Evolutionary conservation across 2,797 vertebrate genomes (phyloP).

Genomic region (Psittacula echo): DNA sequence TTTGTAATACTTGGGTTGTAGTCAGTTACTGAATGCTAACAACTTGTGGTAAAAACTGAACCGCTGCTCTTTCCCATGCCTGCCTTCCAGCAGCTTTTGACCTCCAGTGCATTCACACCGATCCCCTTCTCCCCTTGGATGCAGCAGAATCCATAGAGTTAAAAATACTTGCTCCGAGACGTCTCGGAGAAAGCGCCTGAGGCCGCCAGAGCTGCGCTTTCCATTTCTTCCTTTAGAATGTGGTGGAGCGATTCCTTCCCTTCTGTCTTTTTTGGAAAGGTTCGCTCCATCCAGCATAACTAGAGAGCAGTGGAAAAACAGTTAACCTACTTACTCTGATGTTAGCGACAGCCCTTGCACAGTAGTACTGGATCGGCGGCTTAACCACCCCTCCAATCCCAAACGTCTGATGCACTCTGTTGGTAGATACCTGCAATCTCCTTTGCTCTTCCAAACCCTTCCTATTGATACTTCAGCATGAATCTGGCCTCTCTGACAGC

Average conservation of each 20-base stretch:
- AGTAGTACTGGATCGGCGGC: conserved; percentile 48
- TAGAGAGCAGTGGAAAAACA: conserved; percentile 80
- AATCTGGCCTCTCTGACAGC: not conserved
- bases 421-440: conserved; percentile 68
- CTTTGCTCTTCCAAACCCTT: not conserved
- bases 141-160: conserved; percentile 28
- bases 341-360: conserved; percentile 56
- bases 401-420: conserved; percentile 75
- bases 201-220: conserved; percentile 6
- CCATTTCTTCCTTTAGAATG: conserved; percentile 70
- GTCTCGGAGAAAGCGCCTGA: not conserved
- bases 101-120: conserved; percentile 56
- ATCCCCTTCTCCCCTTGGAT: not conserved
- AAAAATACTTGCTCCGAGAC: conserved; percentile 23
- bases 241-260: conserved; percentile 55
- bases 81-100: conserved; percentile 68
- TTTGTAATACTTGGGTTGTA: conserved; percentile 81
- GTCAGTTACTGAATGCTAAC: conserved; percentile 74
- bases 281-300: conserved; percentile 63
- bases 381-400: conserved; percentile 43
- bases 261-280: conserved; percentile 62
- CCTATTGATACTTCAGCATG: not conserved
- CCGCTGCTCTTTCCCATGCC: conserved; percentile 80
- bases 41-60: conserved; percentile 72
- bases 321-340: conserved; percentile 80